Evolutionary conservation across 2,113 vertebrate genomes (phyloP), one percentile per base, ranked within the genome.

Genomic region (Myanophis thanlyinensis): DNA sequence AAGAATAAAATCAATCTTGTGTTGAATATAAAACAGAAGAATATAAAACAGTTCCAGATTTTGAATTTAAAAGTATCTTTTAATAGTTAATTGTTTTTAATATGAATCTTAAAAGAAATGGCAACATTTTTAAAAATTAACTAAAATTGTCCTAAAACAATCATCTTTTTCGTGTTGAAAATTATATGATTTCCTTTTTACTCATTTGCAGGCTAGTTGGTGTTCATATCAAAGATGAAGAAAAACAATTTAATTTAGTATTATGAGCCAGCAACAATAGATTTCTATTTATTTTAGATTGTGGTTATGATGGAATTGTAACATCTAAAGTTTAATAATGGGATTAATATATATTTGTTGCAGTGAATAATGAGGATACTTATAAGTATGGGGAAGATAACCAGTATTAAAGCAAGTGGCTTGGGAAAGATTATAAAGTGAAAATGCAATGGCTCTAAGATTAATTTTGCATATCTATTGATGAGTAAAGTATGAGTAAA

Each of bases 51-150:
- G 1, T 96, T 95, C 94, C 95, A 95, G 89, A 93, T 92, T 35
- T n/a, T n/a, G n/a, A 56, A n/a, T 13, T 49, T 95, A 94, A 95
- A 94, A 95, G 92, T 91, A 80, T 94, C 95, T 3, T 5, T 85
- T 93, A 4, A 18, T 62, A 80, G 48, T 91, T 0, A 86, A 73
- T 49, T 46, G 7, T 95, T 54, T 62, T 93, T 85, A 51, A 87
- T 53, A 87, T 27, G 7, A 23, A 62, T 47, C 8, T 47, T 23
- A 89, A 88, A 95, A 92, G 84, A 0, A 40, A 46, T 91, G 51
- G 0, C 9, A 47, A 40, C 48, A 22, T 27, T 91, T 5, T 18
- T 90, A 88, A 15, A 56, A 4, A 56, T 0, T 53, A 54, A 10
- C 10, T 5, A 46, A 40, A 49, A 44, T 10, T 52, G 23, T 40